Evolutionary conservation across 2,797 vertebrate species (phyloP), one percentile per base, ranked within the genome.

Genomic region (Discoglossus pictus): DNA sequence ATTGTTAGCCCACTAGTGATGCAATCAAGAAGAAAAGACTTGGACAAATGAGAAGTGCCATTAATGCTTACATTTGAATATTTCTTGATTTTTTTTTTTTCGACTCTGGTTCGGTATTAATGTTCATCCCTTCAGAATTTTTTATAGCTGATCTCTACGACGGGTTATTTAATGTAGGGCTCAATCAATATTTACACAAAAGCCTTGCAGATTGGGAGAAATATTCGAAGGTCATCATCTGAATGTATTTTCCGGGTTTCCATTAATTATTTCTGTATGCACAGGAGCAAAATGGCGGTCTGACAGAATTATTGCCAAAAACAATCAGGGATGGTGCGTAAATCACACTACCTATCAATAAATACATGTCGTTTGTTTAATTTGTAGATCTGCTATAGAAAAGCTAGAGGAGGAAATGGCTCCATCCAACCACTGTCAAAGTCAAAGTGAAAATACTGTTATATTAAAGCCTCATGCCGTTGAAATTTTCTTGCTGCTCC

Each of bases 1-100:
- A 69, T 62, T 62, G 67, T 69, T 63, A 70, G 60, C 48, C 60
- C 60, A 63, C 51, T 70, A 58, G 51, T 70, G 43, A 51, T 51
- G 60, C 68, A 70, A 70, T 70, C 68, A 70, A 43, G 24, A 20
- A 56, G 52, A 70, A 62, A n/a, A 48, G 56, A 17, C 27, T 18
- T 7, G 24, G 52, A 24, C 27, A 55, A 47, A 48, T 55, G 10
- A 53, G 12, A 58, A 55, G 60, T 70, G 52, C 35, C 25, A 43
- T 59, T 50, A 56, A 39, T 56, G 31, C 52, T 51, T n/a, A 25
- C 20, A 18, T 13, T 46, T 36, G 31, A 31, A 38, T 63, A 21
- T 62, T 27, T 62, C 25, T 18, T 52, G 51, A 79, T 74, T 58
- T 25, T 27, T 36, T 47, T 17, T 46, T 60, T 31, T 67, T 50